A percentile compares a stretch with the other conserved stretches of the same genome.
Evolutionary conservation across 2,888 invertebrate species (phyloP).

Genomic region (Drosophila limbata): DNA sequence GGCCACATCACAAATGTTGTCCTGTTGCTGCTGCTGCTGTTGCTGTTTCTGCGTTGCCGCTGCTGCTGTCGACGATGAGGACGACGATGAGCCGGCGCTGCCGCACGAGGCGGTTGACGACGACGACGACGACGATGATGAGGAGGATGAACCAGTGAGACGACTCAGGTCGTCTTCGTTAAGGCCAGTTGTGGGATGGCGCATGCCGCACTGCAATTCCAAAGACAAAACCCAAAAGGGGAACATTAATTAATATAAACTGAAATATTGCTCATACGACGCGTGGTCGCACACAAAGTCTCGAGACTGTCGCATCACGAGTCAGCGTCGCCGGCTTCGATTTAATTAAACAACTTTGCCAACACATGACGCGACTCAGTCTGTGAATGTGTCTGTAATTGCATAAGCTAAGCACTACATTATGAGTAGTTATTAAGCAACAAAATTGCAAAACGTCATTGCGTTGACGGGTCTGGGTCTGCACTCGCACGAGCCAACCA

Average conservation of each 20-base stretch:
- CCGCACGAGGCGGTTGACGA: slow-evolving; percentile 76
- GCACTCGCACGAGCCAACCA: slow-evolving; percentile 19
- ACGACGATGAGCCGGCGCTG: slow-evolving; percentile 60
- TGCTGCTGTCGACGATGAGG: slow-evolving; percentile 51
- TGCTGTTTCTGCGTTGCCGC: slow-evolving; percentile 52
- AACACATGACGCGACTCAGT: slow-evolving; percentile 31
- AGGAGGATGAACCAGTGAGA: slow-evolving; percentile 86
- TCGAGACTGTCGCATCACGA: slow-evolving; percentile 44
- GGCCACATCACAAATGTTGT: slow-evolving; percentile 47
- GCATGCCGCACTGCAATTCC: slow-evolving; percentile 85
- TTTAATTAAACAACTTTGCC: slow-evolving; percentile 31
- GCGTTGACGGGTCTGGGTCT: not conserved
- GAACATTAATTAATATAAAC: slow-evolving; percentile 21
- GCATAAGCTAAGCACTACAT: not conserved
- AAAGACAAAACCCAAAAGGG: slow-evolving; percentile 6
- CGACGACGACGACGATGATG: slow-evolving; percentile 75
- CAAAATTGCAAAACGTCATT: slow-evolving; percentile 40
- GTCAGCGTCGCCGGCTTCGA: slow-evolving; percentile 13
- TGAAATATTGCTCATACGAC: slow-evolving; percentile 28
- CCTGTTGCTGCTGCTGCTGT: slow-evolving; percentile 37
- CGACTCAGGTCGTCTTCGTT: slow-evolving; percentile 86
- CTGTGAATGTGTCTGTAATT: not conserved
- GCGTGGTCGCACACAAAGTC: slow-evolving; percentile 26
- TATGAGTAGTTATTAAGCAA: slow-evolving; percentile 29
- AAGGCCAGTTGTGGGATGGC: slow-evolving; percentile 86